These are phyloP conservation scores for Geodia barretti DNA, from an alignment of 37 sponge, comb jelly and placozoan species.

Conservation along the genomic window DNA sequence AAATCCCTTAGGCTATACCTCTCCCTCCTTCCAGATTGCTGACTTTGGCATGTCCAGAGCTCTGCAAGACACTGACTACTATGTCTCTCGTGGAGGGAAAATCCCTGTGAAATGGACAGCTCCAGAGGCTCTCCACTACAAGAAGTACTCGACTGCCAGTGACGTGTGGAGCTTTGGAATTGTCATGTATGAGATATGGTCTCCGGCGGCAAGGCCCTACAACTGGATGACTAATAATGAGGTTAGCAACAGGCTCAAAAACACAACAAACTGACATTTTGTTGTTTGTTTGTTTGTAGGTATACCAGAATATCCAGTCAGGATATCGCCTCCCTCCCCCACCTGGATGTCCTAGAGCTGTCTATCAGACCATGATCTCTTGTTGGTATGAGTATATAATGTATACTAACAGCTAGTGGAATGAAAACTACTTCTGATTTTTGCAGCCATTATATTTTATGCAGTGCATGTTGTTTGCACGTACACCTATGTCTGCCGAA, in stretches of 20 bases:
- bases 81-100: background rate
- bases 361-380: background rate
- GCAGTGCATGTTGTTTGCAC: too few species aligned
- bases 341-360: slow-evolving; percentile 14
- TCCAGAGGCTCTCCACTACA: background rate
- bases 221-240: background rate
- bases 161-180: too few species aligned
- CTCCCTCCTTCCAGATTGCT: too few species aligned
- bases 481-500: too few species aligned
- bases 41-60: slow-evolving; percentile 3
- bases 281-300: background rate
- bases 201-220: background rate
- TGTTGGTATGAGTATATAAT: slow-evolving; percentile 7
- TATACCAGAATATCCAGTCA: background rate
- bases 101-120: slow-evolving; percentile 8
- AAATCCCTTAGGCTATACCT: too few species aligned
- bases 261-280: too few species aligned
- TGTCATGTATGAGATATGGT: background rate
- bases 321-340: slow-evolving; percentile 7
- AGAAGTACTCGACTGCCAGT: too few species aligned
- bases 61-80: slow-evolving; percentile 1
- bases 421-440: too few species aligned
- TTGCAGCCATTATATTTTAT: too few species aligned
- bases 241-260: background rate
- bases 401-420: too few species aligned